Base-by-base conservation (phyloP, 2,113 vertebrate genomes). In the Albula glossodonta region DNA sequence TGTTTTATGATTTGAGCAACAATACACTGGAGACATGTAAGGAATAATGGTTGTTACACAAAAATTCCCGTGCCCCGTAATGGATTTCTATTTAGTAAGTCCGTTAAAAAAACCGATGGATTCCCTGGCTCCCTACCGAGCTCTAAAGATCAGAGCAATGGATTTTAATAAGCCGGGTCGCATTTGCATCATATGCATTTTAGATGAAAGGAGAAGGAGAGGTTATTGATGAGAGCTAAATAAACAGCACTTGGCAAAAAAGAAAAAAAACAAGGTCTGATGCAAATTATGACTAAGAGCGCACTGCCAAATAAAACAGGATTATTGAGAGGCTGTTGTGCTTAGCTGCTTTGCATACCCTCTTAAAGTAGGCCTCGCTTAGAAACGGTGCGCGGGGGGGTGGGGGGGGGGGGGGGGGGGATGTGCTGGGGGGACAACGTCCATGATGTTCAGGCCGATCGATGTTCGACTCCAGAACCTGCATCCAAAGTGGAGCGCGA, bases 401-500 rank as follows among this genome's bases (percentile, higher is more conserved):
- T 9, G 48, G 48, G 49, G 41, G 15, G n/a, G n/a, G n/a, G n/a
- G n/a, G n/a, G n/a, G n/a, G n/a, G n/a, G n/a, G n/a, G n/a, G n/a
- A n/a, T n/a, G n/a, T n/a, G n/a, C n/a, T n/a, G n/a, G n/a, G n/a
- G n/a, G n/a, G n/a, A n/a, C 17, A 48, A 85, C 53, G 50, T 85
- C 52, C 56, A 48, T 60, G 11, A 51, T 86, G 82, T 89, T 82
- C 89, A 90, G 91, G 88, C 87, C 31, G 87, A 93, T 94, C 92
- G 86, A 94, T 94, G 91, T 88, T 90, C 87, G 87, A 90, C 93
- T 89, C 89, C 70, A 25, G 22, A 74, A 90, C 88, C 84, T 31
- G 8, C n/a, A 74, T 74, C 70, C n/a, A 74, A 31, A 74, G 31
- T 22, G 22, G 9, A 25, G 22, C n/a, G 22, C 22, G 2, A 25